Base-by-base conservation (phyloP, 1,140 invertebrate species). In the Drosophila aff. region DNA sequence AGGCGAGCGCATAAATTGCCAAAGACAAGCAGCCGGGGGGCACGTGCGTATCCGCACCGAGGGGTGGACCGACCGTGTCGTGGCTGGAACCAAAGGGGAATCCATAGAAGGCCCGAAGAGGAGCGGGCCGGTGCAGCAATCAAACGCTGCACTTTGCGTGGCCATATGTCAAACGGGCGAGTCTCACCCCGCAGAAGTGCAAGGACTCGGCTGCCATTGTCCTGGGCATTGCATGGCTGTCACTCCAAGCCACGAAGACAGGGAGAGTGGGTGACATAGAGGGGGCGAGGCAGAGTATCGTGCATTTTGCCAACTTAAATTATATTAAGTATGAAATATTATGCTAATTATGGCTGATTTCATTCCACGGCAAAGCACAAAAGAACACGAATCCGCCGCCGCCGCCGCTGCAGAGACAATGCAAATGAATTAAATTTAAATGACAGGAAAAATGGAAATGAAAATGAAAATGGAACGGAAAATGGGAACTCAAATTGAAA, bases 311-410 rank as follows among this genome's bases (percentile, higher is more conserved):
- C 79, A 85, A 90, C 82, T 90, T 82, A 82, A 91, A 91, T 91
- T 91, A 82, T 85, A 91, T 91, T 91, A 91, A 87, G 84, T 86
- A 87, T 91, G 87, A 91, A 91, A 87, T 87, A 84, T 91, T 84
- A 91, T 91, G 87, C 87, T 91, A 91, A 91, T 91, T 91, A 91
- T 79, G 73, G 78, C 87, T 91, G 90, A 91, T 84, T 87, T 89
- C 81, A 87, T 91, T 91, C 60, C 81, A 77, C 65, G 79, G 79
- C 82, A 69, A 62, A 44, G 57, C 69, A 81, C 73, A 76, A 79
- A 80, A 74, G 69, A 79, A 75, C 60, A 68, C 78, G 40, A 57
- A 49, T 73, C 33, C 36, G 10, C 33, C 28, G 28, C 28, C 28
- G 28, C 28, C 33, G 18, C 23, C 50, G 18, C 44, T 53, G 64